Evolutionary conservation across 2,888 invertebrate species (phyloP).

Genomic region (Cartodere bifasciata): DNA sequence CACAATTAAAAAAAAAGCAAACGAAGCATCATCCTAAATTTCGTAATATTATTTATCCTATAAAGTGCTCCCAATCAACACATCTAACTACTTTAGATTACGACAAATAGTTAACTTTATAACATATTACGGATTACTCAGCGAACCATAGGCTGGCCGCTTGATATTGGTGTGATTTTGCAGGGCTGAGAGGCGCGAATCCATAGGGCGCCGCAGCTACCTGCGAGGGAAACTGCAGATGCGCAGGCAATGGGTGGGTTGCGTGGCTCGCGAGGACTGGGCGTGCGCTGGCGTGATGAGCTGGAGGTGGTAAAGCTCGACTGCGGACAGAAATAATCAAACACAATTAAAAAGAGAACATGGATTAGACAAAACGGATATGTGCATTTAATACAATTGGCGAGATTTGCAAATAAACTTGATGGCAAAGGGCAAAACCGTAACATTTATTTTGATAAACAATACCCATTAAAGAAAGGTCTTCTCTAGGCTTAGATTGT

Average conservation of each 20-base stretch:
- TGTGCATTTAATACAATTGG: no score
- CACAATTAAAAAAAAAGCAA: slow-evolving; percentile 1
- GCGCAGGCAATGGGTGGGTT: slow-evolving; percentile 68
- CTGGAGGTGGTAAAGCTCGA: slow-evolving; percentile 58
- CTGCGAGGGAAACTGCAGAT: slow-evolving; percentile 63
- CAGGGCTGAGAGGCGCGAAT: slow-evolving; percentile 57
- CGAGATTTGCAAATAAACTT: no score
- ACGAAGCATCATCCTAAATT: not conserved
- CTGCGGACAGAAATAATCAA: slow-evolving; percentile 24
- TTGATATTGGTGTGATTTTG: slow-evolving; percentile 54
- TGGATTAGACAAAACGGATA: no score
- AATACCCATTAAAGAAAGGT: no score
- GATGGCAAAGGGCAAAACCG: no score
- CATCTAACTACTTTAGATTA: no score
- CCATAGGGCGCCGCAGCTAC: slow-evolving; percentile 46
- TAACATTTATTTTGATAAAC: no score
- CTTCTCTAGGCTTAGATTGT: no score
- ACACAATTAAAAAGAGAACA: no score
- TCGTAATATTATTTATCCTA: no score
- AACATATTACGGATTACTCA: slow-evolving; percentile 38
- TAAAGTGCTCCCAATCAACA: no score
- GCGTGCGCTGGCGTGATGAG: slow-evolving; percentile 68
- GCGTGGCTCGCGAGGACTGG: slow-evolving; percentile 52
- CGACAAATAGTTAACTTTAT: not conserved
- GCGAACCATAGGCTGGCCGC: slow-evolving; percentile 58